A percentile compares a stretch with the other conserved stretches of the same genome.
Conservation (phyloP, 2,113 vertebrate genomes). For the Anhinga rufa region DNA sequence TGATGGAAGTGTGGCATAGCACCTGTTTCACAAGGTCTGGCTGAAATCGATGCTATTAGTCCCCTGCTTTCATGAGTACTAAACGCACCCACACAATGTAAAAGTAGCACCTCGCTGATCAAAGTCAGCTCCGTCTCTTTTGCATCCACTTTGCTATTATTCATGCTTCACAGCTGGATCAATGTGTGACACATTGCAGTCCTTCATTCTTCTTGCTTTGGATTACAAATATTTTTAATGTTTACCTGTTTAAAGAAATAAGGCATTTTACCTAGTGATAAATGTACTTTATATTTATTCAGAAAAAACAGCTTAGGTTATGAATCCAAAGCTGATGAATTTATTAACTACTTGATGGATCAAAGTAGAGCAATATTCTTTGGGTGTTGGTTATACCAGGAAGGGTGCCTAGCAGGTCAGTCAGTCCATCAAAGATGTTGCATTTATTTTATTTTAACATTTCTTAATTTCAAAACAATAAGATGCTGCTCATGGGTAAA, state of each 20-base stretch:
- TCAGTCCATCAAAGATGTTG: neutral
- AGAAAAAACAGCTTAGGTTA: neutral
- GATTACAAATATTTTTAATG: neutral
- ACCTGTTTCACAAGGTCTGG: neutral
- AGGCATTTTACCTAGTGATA: neutral
- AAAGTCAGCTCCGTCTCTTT: neutral
- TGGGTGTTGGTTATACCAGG: neutral
- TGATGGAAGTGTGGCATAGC: neutral
- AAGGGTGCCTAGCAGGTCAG: neutral
- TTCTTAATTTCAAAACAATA: slow-evolving; percentile 18
- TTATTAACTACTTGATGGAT: neutral
- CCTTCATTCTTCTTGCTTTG: neutral
- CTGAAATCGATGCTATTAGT: neutral
- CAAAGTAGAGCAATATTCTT: neutral
- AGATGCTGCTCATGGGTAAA: slow-evolving; percentile 38
- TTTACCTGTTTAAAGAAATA: slow-evolving; percentile 29
- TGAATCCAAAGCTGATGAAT: neutral
- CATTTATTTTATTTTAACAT: neutral
- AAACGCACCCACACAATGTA: neutral
- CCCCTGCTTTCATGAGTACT: neutral
- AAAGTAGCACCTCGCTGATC: neutral
- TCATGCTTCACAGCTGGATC: neutral
- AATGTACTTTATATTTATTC: neutral
- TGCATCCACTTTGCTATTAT: neutral
- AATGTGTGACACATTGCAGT: neutral